phyloP scores from a whole-genome alignment of 2,888 invertebrate genomes.

The Eristalinus aeneus region DNA sequence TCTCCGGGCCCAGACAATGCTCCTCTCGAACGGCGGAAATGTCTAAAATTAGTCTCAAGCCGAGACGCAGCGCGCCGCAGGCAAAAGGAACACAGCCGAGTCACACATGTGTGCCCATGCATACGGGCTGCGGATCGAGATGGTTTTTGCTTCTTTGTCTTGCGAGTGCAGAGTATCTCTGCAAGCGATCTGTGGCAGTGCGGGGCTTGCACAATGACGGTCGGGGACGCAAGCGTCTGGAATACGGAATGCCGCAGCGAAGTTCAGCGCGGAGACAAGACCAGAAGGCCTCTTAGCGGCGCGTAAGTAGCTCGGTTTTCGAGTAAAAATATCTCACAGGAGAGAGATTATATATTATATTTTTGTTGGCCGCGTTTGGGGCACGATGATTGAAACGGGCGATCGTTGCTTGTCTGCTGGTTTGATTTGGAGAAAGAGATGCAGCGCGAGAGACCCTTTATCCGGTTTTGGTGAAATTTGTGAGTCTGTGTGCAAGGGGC shows the following conservation, averaged over 20 bases:
- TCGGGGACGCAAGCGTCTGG: constrained; percentile 49
- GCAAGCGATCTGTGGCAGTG: constrained; percentile 30
- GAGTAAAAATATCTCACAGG: constrained; percentile 27
- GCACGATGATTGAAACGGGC: constrained; percentile 3
- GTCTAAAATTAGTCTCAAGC: constrained; percentile 53
- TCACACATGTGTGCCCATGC: constrained; percentile 61
- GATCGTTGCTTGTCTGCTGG: neutral
- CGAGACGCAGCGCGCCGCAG: neutral
- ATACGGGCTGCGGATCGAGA: constrained; percentile 53
- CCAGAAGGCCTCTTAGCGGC: constrained; percentile 37
- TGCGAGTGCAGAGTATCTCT: neutral
- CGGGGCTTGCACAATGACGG: constrained; percentile 53
- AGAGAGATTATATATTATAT: neutral
- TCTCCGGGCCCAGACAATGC: constrained; percentile 33
- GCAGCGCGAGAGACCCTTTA: constrained; percentile 6
- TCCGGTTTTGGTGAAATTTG: constrained; percentile 38
- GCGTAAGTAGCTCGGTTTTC: constrained; percentile 29
- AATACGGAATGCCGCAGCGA: constrained; percentile 50
- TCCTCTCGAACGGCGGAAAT: constrained; percentile 31
- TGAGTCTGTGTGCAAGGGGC: constrained; percentile 3
- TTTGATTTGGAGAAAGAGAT: constrained; percentile 25
- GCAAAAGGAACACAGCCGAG: constrained; percentile 14
- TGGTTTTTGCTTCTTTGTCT: constrained; percentile 16
- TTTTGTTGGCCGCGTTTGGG: neutral
- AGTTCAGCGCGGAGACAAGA: constrained; percentile 47